Evolutionary conservation across 2,888 invertebrate genomes (phyloP), one percentile per base, ranked within the genome.

Genomic region (Mesochorus sp.): DNA sequence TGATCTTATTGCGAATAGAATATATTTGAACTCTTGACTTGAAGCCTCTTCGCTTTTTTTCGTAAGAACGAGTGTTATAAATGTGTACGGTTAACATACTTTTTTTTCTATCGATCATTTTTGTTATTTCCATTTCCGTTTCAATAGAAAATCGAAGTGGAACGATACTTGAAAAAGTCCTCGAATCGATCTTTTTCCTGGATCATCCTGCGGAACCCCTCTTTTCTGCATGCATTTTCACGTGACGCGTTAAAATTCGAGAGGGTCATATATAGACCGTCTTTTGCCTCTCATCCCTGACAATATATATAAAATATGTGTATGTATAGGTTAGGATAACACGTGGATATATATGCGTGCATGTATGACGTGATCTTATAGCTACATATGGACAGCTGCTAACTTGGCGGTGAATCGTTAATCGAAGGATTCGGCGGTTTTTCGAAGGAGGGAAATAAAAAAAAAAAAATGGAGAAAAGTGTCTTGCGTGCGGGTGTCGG

Each of bases 161-260:
- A 51, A 53, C 67, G 61, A 26, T n/a, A n/a, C 28, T 47, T 26
- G 74, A 34, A 53, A 59, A 42, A 74, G 68, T 74, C 61, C 66
- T 66, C 34, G 59, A 71, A 74, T 78, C 73, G 74, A 76, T 76
- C 44, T 64, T 78, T 67, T 66, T 28, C 28, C 14, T 14, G 44
- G 70, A 80, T 75, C 75, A 64, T 78, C 77, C 34, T 72, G 66
- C n/a, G n/a, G n/a, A n/a, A 53, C 14, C 57, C 28, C 14, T 51
- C 28, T 59, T 68, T 59, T 51, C 31, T 37, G 51, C 59, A 28
- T 10, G 21, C 51, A 44, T 66, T 34, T 74, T 66, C 70, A 71
- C 70, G 47, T 73, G 68, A 76, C 55, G 66, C 80, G 70, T 80
- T 74, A 80, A 78, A 80, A 80, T 80, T 74, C 77, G 34, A 80